phyloP scores from a whole-genome alignment of 2,797 vertebrate genomes.

The Holocentrus rufus region DNA sequence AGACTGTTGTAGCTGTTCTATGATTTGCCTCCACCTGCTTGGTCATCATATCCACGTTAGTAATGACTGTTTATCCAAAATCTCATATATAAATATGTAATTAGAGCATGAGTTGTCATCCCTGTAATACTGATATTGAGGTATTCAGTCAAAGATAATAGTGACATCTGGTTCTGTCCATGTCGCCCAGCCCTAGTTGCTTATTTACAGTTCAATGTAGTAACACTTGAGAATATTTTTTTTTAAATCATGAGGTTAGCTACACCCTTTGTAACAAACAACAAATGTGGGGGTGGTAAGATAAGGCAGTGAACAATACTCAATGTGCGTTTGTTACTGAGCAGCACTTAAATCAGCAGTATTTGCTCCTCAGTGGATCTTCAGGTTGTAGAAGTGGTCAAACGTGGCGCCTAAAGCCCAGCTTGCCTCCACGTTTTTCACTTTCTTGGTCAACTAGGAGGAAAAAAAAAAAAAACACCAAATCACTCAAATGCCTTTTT shows the following conservation, averaged over 20 bases:
- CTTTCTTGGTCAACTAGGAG: slow-evolving; percentile 92
- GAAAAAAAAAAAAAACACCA: slow-evolving; percentile 38
- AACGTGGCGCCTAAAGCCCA: slow-evolving; percentile 96
- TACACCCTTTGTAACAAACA: slow-evolving; percentile 20
- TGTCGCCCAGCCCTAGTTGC: neutral
- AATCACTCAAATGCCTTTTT: slow-evolving; percentile 73
- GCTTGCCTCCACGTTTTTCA: slow-evolving; percentile 94
- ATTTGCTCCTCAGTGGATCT: slow-evolving; percentile 76
- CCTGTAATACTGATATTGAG: too few species aligned
- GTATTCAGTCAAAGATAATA: too few species aligned
- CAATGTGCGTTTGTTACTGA: slow-evolving; percentile 35
- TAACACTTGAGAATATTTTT: slow-evolving; percentile 44
- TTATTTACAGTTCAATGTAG: slow-evolving; percentile 53
- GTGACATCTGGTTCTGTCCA: too few species aligned
- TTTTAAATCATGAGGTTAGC: slow-evolving; percentile 41
- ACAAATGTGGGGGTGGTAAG: slow-evolving; percentile 23
- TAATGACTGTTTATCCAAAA: too few species aligned
- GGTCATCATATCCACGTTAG: too few species aligned
- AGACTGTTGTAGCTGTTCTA: too few species aligned
- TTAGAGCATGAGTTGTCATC: too few species aligned
- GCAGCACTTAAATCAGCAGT: slow-evolving; percentile 36
- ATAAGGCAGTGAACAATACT: slow-evolving; percentile 39
- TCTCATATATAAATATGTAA: too few species aligned
- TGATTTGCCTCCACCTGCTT: too few species aligned
- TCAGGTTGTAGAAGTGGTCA: slow-evolving; percentile 89